Evolutionary conservation across 2,888 invertebrate species (phyloP).

Genomic region (Timema podura): DNA sequence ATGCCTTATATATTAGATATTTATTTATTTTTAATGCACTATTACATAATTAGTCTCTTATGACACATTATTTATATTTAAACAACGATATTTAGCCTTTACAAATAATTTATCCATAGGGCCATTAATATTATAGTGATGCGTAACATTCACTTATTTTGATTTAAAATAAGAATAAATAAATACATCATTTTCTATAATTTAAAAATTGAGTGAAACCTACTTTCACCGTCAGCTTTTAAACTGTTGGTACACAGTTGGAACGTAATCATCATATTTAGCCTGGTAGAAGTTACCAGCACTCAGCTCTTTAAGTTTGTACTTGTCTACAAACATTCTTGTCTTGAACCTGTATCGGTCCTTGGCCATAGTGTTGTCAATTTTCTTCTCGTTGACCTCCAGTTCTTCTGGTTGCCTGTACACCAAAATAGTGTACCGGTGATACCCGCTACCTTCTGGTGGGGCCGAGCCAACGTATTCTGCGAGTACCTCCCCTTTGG

Average conservation of each 20-base stretch:
- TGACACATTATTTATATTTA: too few relatives aligned
- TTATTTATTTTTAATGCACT: too few relatives aligned
- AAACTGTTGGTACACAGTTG: not conserved
- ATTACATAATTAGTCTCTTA: too few relatives aligned
- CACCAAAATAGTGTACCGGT: constrained; percentile 48
- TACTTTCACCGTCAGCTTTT: not conserved
- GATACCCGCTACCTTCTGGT: constrained; percentile 47
- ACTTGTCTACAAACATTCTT: not conserved
- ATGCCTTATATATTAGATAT: too few relatives aligned
- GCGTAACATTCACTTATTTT: too few relatives aligned
- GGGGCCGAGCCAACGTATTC: constrained; percentile 50
- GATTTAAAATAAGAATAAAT: too few relatives aligned
- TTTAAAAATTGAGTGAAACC: too few relatives aligned
- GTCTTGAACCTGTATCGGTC: not conserved
- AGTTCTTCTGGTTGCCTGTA: not conserved
- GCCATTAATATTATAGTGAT: too few relatives aligned
- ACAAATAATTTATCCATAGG: too few relatives aligned
- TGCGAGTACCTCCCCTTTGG: constrained; percentile 44
- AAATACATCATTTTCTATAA: too few relatives aligned
- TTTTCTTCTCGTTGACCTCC: not conserved
- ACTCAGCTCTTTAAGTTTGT: not conserved
- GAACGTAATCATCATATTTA: constrained; percentile 5
- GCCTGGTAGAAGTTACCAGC: constrained; percentile 1
- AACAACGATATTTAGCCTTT: too few relatives aligned
- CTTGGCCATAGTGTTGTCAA: not conserved